Percentiles rank a stretch among this genome's conserved stretches.
These are phyloP conservation scores for Tauraco hartlaubi DNA, from an alignment of 2,797 vertebrate genomes.

Conservation along the genomic window DNA sequence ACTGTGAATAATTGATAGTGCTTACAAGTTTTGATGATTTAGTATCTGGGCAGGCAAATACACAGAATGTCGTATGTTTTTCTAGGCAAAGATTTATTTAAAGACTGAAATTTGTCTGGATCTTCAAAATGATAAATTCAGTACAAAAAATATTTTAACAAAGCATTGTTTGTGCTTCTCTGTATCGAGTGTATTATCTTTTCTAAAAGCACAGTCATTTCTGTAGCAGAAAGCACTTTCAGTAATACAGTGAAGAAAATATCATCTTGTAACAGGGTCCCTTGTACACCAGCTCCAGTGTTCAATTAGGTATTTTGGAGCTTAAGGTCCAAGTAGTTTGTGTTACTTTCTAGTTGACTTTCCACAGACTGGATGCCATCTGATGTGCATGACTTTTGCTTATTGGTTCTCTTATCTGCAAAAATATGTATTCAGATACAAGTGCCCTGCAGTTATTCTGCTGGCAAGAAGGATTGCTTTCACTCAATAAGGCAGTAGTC, in stretches of 20 bases:
- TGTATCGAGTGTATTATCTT: neutral
- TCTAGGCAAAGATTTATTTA: conserved; percentile 18
- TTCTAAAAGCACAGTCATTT: neutral
- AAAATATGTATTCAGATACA: neutral
- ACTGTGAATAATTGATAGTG: conserved; percentile 11
- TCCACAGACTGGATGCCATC: fast-evolving
- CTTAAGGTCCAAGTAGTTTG: neutral
- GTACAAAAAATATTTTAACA: neutral
- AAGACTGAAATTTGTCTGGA: neutral
- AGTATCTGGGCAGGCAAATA: neutral
- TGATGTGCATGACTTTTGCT: neutral
- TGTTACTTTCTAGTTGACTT: neutral
- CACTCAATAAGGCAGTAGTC: neutral
- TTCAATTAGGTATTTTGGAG: neutral
- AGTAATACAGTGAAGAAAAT: neutral
- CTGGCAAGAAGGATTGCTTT: neutral
- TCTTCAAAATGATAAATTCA: neutral
- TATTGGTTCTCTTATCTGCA: neutral
- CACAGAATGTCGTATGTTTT: neutral
- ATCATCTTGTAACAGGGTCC: neutral
- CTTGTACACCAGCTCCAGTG: neutral
- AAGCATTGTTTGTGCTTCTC: neutral
- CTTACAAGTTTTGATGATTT: conserved; percentile 47
- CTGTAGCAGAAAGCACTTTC: neutral
- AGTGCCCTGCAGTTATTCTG: neutral